Evolutionary conservation across 2,797 vertebrate genomes (phyloP).

Genomic region (Hoplostethus mediterraneus): DNA sequence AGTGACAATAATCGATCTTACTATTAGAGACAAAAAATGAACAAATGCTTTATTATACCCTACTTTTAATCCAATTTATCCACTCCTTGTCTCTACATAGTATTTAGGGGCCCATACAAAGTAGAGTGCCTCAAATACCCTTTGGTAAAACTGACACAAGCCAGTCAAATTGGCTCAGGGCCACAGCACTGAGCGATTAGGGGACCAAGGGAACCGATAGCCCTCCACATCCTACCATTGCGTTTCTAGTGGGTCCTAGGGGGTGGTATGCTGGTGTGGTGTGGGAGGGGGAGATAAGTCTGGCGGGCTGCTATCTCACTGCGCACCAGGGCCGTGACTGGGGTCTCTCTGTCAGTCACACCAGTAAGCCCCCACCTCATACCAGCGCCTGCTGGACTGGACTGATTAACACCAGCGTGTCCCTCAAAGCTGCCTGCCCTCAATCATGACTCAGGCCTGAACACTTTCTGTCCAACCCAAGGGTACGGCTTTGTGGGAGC

Average conservation of each 20-base stretch:
- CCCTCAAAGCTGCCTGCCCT: conserved; percentile 8
- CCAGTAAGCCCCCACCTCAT: conserved; percentile 19
- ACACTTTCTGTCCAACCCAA: background rate
- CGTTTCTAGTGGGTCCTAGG: conserved; percentile 10
- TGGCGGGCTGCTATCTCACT: conserved; percentile 74
- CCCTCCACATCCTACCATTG: background rate
- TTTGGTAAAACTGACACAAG: background rate
- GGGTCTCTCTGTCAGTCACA: conserved; percentile 71
- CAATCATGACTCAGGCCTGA: background rate
- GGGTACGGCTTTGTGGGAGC: no score
- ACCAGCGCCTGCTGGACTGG: conserved; percentile 38
- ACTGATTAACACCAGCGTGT: conserved; percentile 56
- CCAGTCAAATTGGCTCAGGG: background rate
- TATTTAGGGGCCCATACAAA: background rate
- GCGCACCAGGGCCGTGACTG: conserved; percentile 59
- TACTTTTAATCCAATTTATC: conserved; percentile 2
- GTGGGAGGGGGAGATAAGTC: conserved; percentile 81
- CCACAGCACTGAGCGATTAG: background rate
- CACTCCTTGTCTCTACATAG: background rate
- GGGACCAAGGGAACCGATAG: background rate
- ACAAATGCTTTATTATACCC: background rate
- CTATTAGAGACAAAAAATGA: background rate
- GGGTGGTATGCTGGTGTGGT: conserved; percentile 36
- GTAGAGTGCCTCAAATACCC: background rate
- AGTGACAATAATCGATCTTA: background rate